These are phyloP conservation scores for Pelochelys cantorii DNA, from an alignment of 2,797 vertebrate species.

Conservation along the genomic window DNA sequence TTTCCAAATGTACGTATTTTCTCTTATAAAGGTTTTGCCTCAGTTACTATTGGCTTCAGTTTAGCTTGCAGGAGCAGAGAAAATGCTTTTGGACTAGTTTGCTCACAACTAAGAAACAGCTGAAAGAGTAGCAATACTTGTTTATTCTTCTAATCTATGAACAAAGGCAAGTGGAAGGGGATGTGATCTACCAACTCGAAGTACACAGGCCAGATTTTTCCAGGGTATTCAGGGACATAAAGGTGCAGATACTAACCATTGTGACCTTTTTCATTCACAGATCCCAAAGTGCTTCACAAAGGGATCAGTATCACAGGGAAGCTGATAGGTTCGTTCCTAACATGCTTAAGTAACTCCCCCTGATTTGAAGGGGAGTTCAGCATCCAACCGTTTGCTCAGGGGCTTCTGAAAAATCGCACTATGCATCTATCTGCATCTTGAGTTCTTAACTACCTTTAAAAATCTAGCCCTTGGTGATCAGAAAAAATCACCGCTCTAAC, in stretches of 20 bases:
- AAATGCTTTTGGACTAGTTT: neutral
- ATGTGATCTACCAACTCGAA: neutral
- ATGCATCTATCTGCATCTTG: neutral
- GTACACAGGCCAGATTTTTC: neutral
- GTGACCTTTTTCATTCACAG: neutral
- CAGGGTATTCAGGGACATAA: neutral
- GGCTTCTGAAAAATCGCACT: neutral
- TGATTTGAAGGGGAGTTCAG: neutral
- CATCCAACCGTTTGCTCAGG: neutral
- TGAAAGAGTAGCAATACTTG: neutral
- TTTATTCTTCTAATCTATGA: neutral
- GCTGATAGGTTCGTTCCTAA: neutral
- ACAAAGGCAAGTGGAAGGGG: no score
- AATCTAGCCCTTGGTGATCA: neutral
- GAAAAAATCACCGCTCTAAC: neutral
- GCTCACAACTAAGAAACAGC: neutral
- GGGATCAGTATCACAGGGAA: neutral
- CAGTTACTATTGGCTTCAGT: neutral
- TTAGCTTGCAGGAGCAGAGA: neutral
- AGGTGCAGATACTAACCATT: neutral
- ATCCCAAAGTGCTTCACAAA: neutral
- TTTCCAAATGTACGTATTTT: neutral
- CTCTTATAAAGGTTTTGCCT: neutral
- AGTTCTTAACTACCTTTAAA: neutral
- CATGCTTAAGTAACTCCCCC: neutral